Evolutionary conservation across 1,140 invertebrate species (phyloP).

Genomic region (Plodia interpunctella): DNA sequence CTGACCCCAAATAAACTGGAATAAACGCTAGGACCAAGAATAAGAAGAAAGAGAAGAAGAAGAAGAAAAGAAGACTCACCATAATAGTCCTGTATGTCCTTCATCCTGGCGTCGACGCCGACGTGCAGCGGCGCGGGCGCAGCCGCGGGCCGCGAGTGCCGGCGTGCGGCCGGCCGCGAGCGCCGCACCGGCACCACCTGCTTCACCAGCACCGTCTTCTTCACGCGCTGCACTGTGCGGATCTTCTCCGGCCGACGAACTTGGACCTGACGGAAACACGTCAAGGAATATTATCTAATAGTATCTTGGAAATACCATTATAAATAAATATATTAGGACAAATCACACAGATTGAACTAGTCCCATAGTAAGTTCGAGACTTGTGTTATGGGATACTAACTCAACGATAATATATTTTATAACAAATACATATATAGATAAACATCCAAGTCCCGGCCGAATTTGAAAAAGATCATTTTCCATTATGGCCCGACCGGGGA

Average conservation of each 20-base stretch:
- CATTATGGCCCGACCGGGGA: too few species aligned
- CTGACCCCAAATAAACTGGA: conserved; percentile 17
- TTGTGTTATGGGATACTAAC: too few species aligned
- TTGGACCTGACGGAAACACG: conserved; percentile 82
- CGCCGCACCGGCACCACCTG: conserved; percentile 86
- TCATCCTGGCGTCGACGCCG: conserved; percentile 24
- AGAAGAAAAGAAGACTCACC: conserved; percentile 15
- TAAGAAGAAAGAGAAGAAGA: neutral
- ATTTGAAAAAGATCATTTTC: too few species aligned
- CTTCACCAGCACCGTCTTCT: conserved; percentile 92
- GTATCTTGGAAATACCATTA: too few species aligned
- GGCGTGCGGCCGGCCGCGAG: conserved; percentile 17
- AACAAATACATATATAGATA: too few species aligned
- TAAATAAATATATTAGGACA: too few species aligned
- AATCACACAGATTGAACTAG: too few species aligned
- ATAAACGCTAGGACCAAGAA: conserved; percentile 80
- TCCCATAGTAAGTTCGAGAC: too few species aligned
- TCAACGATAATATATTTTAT: too few species aligned
- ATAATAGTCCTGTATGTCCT: conserved; percentile 31
- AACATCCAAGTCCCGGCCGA: too few species aligned
- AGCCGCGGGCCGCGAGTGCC: conserved; percentile 22
- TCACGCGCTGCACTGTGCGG: conserved; percentile 88
- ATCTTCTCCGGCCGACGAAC: conserved; percentile 91
- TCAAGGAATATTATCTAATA: too few species aligned
- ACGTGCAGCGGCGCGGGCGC: conserved; percentile 19